Evolutionary conservation across 1,140 invertebrate genomes (phyloP).

Genomic region (Anastrepha obliqua): DNA sequence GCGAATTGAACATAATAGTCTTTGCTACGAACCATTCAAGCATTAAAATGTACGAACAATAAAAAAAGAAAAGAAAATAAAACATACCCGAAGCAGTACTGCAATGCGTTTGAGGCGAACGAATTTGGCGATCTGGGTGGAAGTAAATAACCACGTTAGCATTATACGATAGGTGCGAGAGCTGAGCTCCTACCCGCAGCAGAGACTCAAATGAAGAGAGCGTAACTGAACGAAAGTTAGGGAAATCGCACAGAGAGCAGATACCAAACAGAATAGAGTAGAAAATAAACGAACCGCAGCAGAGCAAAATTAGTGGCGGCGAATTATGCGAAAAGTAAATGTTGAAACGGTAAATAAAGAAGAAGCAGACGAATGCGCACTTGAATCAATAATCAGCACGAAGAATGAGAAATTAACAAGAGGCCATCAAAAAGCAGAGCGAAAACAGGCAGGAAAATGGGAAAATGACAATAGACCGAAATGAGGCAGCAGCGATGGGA

Average conservation of each 20-base stretch:
- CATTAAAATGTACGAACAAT: constrained; percentile 43
- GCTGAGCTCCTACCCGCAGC: neutral
- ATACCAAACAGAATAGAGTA: neutral
- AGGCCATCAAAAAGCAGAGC: constrained; percentile 16
- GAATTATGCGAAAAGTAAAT: constrained; percentile 11
- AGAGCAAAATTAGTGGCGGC: neutral
- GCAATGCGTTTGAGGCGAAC: constrained; percentile 32
- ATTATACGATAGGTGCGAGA: neutral
- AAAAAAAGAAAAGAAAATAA: constrained; percentile 12
- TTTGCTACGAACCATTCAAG: constrained; percentile 36
- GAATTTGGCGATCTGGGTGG: constrained; percentile 26
- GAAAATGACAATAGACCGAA: neutral
- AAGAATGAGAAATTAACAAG: constrained; percentile 12
- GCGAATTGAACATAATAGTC: constrained; percentile 5
- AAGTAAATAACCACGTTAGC: constrained; percentile 34
- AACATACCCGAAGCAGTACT: constrained; percentile 18
- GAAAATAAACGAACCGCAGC: neutral
- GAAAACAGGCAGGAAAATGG: neutral
- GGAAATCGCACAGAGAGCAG: neutral
- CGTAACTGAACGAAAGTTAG: constrained; percentile 12
- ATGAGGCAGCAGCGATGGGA: neutral
- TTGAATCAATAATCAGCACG: constrained; percentile 33
- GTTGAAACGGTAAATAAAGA: constrained; percentile 31
- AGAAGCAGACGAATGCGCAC: constrained; percentile 36
- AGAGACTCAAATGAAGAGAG: neutral